Base-by-base conservation (phyloP, 1,140 invertebrate genomes). In the Caenorhabditis remanei region DNA sequence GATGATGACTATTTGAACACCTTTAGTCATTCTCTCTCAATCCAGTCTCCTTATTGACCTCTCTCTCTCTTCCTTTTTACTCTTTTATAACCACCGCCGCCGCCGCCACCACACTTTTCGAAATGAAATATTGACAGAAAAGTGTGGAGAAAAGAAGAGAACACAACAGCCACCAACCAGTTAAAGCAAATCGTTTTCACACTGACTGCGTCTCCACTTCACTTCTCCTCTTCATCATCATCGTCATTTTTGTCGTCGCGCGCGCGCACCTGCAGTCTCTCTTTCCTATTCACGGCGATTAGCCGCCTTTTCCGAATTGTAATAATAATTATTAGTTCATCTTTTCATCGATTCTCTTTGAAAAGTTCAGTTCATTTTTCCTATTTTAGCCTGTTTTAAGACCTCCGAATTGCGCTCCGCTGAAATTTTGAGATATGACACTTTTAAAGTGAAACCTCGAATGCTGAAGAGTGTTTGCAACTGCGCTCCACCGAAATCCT, bases 131-230 rank as follows among this genome's bases (percentile, higher is more conserved):
- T 61, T 84, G 83, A 58, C 83, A 41, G 58, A 32, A 61, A 79
- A 41, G 65, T 13, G n/a, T 53, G 4, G 55, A 58, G 56, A 11
- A 11, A 13, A 32, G 24, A 32, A 32, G 58, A 19, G 41, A 32
- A 79, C n/a, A n/a, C n/a, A n/a, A n/a, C 21, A n/a, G 41, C 46
- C 43, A 16, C 82, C 58, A 84, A 84, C 58, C 58, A 84, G 83
- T 63, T 61, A 43, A 63, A 84, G 83, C 83, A 61, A 84, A 84
- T 84, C 58, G 58, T 63, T 84, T 84, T 55, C 21, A 53, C 41
- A 48, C 84, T 61, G 84, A 58, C 14, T 63, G 48, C 63, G 8
- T 82, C 19, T 40, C 75, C 71, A 24, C 14, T 41, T 11, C 11
- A 14, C 41, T 21, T 43, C 50, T 40, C 4, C 50, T 24, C 58